phyloP scores from a whole-genome alignment of 2,888 invertebrate species.

The Epistrophe eligans region DNA sequence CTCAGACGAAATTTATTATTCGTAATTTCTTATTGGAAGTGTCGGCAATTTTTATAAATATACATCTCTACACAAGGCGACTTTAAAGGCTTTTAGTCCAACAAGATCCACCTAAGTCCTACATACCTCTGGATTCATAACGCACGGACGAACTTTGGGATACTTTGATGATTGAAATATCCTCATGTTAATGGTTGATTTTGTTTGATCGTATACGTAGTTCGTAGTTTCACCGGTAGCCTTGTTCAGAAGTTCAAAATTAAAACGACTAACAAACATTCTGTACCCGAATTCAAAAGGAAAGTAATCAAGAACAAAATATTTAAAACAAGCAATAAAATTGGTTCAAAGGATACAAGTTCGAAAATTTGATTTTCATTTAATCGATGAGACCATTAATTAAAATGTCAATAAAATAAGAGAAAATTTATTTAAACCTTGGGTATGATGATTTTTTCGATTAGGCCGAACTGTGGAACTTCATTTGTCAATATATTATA shows the following conservation, averaged over 20 bases:
- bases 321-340: neutral
- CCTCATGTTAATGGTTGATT: neutral
- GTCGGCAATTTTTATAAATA: constrained; percentile 21
- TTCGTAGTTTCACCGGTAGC: neutral
- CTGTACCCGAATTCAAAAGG: neutral
- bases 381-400: neutral
- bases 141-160: constrained; percentile 55
- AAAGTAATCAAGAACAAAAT: neutral
- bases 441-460: constrained; percentile 3
- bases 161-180: constrained; percentile 67
- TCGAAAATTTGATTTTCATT: no score
- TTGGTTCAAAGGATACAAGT: no score
- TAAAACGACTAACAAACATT: neutral
- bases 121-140: constrained; percentile 17
- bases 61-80: no score
- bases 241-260: neutral
- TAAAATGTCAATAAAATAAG: constrained; percentile 6
- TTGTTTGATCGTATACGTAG: constrained; percentile 9
- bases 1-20: constrained; percentile 56
- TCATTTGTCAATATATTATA: constrained; percentile 2
- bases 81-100: neutral
- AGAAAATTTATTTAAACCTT: neutral
- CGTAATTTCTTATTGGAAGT: constrained; percentile 41
- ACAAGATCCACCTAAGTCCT: constrained; percentile 25
- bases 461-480: neutral